Base-by-base conservation (phyloP, 1,140 invertebrate species). In the Schlechtendalia chinensis region DNA sequence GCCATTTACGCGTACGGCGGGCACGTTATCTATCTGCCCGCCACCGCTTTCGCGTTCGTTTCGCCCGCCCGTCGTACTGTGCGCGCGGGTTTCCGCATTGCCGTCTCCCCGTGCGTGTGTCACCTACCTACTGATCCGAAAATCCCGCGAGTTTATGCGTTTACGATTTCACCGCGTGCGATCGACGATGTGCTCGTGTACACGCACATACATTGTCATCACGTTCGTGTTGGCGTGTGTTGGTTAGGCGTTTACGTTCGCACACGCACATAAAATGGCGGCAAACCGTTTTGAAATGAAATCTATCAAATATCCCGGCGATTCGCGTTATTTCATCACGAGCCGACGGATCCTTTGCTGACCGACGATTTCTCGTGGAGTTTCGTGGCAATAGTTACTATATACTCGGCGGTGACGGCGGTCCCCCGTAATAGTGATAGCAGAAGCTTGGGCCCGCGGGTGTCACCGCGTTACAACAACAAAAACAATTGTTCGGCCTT, bases 261-360 rank as follows among this genome's bases (percentile, higher is more conserved):
- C 39, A 50, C 67, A 47, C 22, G 6, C 16, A 45, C n/a, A 77
- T 59, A 77, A 77, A 77, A 77, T 77, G 74, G 74, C 74, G 74
- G 74, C 74, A 77, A 77, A 77, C 54, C n/a, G 6, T 59, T 77
- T 24, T 27, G 1, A 27, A 19, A 6, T 47, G 5, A 22, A 47
- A 56, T 56, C 5, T 50, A 50, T 50, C 11, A 14, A 50, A 50
- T 50, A 50, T 14, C 11, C 29, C 27, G 19, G 45, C 22, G 14
- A 6, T 1, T 16, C 1, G 6, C 22, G 16, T 11, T 71, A 3
- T 4, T 53, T 50, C 27, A 10, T 16, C 5, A 45, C 47, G 12
- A 8, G 6, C 10, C 32, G 10, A 58, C 22, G 19, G 58, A 14
- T 61, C 11, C 5, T 2, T 61, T 1, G 22, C 45, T 2, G 22